Evolutionary conservation across 2,888 invertebrate species (phyloP).

Genomic region (Tiliacea aurago): DNA sequence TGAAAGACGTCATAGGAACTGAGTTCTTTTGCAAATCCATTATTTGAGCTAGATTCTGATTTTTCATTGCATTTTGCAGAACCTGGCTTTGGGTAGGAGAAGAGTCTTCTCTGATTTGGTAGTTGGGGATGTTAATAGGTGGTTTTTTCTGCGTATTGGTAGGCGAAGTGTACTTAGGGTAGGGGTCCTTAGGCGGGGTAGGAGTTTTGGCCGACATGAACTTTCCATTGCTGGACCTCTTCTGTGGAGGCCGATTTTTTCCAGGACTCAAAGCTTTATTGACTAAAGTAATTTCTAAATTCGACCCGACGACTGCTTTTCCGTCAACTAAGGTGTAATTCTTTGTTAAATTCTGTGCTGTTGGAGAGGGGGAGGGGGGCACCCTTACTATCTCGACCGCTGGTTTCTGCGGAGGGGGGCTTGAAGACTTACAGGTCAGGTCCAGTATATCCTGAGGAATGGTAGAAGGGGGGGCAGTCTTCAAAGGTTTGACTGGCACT

Average conservation of each 20-base stretch:
- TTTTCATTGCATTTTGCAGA: constrained; percentile 49
- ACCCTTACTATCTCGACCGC: constrained; percentile 91
- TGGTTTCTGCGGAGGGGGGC: constrained; percentile 70
- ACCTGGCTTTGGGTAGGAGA: constrained; percentile 69
- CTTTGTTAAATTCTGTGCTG: constrained; percentile 86
- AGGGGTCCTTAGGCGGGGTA: constrained; percentile 79
- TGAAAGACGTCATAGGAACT: constrained; percentile 72
- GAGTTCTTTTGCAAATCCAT: constrained; percentile 61
- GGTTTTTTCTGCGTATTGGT: constrained; percentile 69
- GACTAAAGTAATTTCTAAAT: constrained; percentile 93
- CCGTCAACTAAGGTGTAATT: constrained; percentile 85
- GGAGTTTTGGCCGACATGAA: constrained; percentile 88
- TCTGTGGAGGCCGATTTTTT: constrained; percentile 83
- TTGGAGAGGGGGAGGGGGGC: constrained; percentile 76
- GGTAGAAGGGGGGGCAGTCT: constrained; percentile 69
- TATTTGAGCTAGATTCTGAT: constrained; percentile 54
- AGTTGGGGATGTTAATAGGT: constrained; percentile 81
- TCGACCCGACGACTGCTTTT: constrained; percentile 90
- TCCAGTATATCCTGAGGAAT: constrained; percentile 91
- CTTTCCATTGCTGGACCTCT: constrained; percentile 90
- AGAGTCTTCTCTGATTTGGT: constrained; percentile 80
- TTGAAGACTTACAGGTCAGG: constrained; percentile 89
- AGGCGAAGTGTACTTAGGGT: constrained; percentile 68
- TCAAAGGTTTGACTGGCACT: constrained; percentile 78
- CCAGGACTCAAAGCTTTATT: constrained; percentile 82